Evolutionary conservation across 1,140 invertebrate genomes (phyloP), one percentile per base, ranked within the genome.

Genomic region (Drosophila kikkawai): DNA sequence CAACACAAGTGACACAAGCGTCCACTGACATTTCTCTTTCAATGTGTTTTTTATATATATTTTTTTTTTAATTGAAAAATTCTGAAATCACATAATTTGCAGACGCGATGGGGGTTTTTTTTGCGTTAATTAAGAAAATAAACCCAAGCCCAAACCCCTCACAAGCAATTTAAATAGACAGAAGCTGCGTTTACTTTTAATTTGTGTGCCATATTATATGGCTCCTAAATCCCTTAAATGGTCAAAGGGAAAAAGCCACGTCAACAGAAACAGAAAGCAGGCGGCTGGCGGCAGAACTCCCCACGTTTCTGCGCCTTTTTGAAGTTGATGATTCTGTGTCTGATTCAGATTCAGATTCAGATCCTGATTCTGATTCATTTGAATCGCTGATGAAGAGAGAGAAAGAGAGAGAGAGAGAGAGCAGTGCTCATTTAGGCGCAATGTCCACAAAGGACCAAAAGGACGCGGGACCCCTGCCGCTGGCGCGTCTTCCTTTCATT

Each of bases 51-150:
- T 29, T 29, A 22, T 29, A 6, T 26, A 26, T 26, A 26, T 26
- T 81, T n/a, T 60, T 86, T 13, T 73, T 84, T 70, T 85, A 85
- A 85, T 85, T 86, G 82, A 82, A 86, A 85, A 85, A 85, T 85
- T 69, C 59, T 86, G 74, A 85, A 85, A 86, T 85, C 82, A 84
- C 78, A 86, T 85, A 85, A 85, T 85, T 56, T 86, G 64, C 76
- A 75, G 82, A 50, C 45, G 63, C 53, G 36, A 15, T 37, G 34
- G 12, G 17, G 17, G 13, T 34, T 53, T 12, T 34, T 53, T 39
- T 45, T 42, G 74, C 67, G 68, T 76, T 56, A 85, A 85, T 85
- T 85, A 82, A 64, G 82, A 70, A 70, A 75, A 79, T 82, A 58
- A 57, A 63, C 34, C 44, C 48, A n/a, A 1, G 6, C 17, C 32